Evolutionary conservation across 1,140 invertebrate genomes (phyloP), one percentile per base, ranked within the genome.

Genomic region (Arion vulgaris): DNA sequence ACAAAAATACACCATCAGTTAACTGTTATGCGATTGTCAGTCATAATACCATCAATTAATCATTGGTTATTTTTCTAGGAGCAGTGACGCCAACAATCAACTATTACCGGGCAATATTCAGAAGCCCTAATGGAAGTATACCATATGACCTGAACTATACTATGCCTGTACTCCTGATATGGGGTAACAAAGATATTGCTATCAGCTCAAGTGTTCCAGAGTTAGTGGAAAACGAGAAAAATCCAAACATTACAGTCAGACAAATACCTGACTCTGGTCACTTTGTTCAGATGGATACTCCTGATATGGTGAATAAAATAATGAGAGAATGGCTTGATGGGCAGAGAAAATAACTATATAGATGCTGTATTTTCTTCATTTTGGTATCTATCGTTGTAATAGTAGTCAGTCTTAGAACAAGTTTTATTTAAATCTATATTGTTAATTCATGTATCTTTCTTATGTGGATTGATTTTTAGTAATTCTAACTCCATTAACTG

Each of bases 271-370:
- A 91, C 34, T 87, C 89, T 26, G 94, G 94, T 32, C 96, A 96
- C 90, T 96, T 95, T 93, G 95, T 96, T 0, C 95, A 96, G 87
- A 95, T 96, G 91, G 95, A 97, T 88, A 93, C 93, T 66, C 95
- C 95, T 1, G 92, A 94, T 36, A 86, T 92, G 49, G 95, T 96
- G 5, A 96, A 96, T 90, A 92, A 94, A 81, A 88, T 94, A 45
- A 94, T 96, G 45, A 87, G 94, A 19, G 94, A 95, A 89, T 96
- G 51, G 80, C 75, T 45, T 62, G 78, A 49, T 57, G 45, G 19
- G 62, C 28, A 2, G 4, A 49, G 5, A 9, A 75, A 49, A 75
- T 45, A 72, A 5, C 41, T 7, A 45, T 5, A 45, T 45, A 7
- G 41, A 7, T 45, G n/a, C n/a, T 45, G 5, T 45, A 15, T 45